Percentiles rank a stretch among this genome's conserved stretches.
phyloP scores from a whole-genome alignment of 1,140 invertebrate genomes.

The Thaumetopoea pityocampa region DNA sequence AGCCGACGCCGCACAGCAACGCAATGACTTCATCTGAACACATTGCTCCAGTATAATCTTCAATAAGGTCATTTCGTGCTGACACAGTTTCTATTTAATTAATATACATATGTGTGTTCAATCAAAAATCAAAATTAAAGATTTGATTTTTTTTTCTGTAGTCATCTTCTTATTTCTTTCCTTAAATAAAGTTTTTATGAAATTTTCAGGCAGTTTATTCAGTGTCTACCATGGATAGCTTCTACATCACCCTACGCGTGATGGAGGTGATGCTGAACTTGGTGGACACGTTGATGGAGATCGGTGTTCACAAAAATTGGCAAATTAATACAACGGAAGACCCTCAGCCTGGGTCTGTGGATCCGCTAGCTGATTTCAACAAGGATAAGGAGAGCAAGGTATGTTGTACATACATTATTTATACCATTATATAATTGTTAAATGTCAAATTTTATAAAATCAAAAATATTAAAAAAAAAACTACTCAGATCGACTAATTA shows the following conservation, averaged over 20 bases:
- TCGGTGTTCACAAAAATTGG: conserved; percentile 86
- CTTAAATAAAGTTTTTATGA: neutral
- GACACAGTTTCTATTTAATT: no score
- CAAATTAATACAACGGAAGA: conserved; percentile 50
- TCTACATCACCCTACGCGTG: conserved; percentile 88
- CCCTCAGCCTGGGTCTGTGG: conserved; percentile 34
- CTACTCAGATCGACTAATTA: no score
- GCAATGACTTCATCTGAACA: no score
- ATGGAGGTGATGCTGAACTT: conserved; percentile 94
- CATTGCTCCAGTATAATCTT: no score
- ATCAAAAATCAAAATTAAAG: no score
- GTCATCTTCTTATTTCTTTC: conserved; percentile 4
- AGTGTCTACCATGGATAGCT: conserved; percentile 85
- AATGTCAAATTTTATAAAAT: neutral
- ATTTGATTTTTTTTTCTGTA: neutral
- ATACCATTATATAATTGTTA: neutral
- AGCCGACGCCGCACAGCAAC: no score
- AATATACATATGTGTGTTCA: no score
- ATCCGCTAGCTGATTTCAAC: conserved; percentile 49
- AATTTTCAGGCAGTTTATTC: conserved; percentile 87
- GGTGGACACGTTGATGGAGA: conserved; percentile 91
- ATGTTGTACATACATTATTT: conserved; percentile 8
- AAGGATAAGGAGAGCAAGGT: conserved; percentile 60
- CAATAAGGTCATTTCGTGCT: no score
- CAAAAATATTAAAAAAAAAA: no score